These are phyloP conservation scores for Eupithecia abbreviata DNA, from an alignment of 2,888 invertebrate species.

Conservation along the genomic window DNA sequence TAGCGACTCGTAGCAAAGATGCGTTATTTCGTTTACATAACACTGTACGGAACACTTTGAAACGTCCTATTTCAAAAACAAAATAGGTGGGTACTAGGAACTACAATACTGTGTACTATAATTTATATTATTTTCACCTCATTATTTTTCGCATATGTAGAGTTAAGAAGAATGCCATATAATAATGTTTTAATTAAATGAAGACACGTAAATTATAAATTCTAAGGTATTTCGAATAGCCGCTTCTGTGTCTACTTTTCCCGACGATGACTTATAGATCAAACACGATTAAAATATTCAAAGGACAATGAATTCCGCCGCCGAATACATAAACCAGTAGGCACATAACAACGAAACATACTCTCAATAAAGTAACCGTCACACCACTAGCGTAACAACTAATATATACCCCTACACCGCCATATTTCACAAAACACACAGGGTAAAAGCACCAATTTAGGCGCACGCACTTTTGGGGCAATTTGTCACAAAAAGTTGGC, in stretches of 20 bases:
- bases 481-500: conserved; percentile 82
- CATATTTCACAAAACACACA: conserved; percentile 34
- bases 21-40: too few species aligned
- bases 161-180: too few species aligned
- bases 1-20: too few species aligned
- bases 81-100: too few species aligned
- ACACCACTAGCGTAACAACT: conserved; percentile 25
- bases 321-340: conserved; percentile 17
- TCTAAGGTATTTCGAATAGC: neutral
- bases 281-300: neutral
- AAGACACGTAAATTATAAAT: neutral
- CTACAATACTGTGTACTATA: too few species aligned
- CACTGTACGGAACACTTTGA: too few species aligned
- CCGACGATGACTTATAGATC: neutral
- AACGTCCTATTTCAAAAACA: too few species aligned
- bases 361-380: conserved; percentile 20
- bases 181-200: neutral
- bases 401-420: conserved; percentile 25
- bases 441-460: conserved; percentile 55
- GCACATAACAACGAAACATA: conserved; percentile 11
- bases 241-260: neutral
- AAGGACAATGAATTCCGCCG: neutral
- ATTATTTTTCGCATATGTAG: too few species aligned
- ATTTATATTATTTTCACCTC: too few species aligned
- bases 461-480: conserved; percentile 74